phyloP scores from a whole-genome alignment of 2,888 invertebrate genomes.

The Dastarcus helophoroides region DNA sequence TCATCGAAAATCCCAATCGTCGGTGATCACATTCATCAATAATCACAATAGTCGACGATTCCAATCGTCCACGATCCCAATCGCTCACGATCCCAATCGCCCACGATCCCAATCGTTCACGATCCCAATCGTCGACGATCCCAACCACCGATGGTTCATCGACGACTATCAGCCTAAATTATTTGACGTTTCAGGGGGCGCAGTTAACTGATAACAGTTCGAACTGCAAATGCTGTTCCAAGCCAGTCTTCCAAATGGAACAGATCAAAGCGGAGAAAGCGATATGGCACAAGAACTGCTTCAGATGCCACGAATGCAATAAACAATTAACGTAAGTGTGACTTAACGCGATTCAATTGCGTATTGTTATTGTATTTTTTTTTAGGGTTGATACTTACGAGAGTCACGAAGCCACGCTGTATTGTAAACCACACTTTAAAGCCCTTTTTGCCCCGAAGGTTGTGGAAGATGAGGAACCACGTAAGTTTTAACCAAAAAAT shows the following conservation, averaged over 20 bases:
- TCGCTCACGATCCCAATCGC: too few species aligned
- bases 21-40: too few species aligned
- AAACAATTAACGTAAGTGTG: slow-evolving; percentile 76
- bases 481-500: slow-evolving; percentile 34
- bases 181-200: slow-evolving; percentile 32
- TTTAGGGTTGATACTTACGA: slow-evolving; percentile 83
- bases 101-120: too few species aligned
- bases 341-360: background rate
- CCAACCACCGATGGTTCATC: background rate
- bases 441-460: slow-evolving; percentile 85
- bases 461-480: slow-evolving; percentile 54
- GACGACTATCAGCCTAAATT: too few species aligned
- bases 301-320: slow-evolving; percentile 85
- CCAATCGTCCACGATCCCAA: too few species aligned
- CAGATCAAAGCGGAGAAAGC: slow-evolving; percentile 83
- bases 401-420: slow-evolving; percentile 80
- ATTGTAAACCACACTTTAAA: slow-evolving; percentile 90
- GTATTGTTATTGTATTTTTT: slow-evolving; percentile 15
- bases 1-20: too few species aligned
- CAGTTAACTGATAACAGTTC: slow-evolving; percentile 42
- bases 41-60: too few species aligned
- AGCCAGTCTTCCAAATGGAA: slow-evolving; percentile 94
- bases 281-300: slow-evolving; percentile 91
- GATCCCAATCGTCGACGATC: too few species aligned
- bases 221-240: slow-evolving; percentile 73